Base-by-base conservation (phyloP, 2,888 invertebrate species). In the Leptopilina myrica region DNA sequence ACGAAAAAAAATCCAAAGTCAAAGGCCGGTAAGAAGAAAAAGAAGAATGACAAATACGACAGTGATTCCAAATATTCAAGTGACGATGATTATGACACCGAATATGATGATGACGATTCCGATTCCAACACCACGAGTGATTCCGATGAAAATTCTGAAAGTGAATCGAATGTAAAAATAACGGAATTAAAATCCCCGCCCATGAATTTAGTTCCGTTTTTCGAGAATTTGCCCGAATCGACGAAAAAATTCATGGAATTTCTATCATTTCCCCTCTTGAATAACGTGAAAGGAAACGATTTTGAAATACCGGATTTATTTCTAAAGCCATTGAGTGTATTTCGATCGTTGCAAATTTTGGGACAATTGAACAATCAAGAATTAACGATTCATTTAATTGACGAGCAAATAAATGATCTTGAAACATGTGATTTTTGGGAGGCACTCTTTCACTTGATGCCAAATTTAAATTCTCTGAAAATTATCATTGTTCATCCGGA, bases 401-500 rank as follows among this genome's bases (percentile, higher is more conserved):
- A 11, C 4, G 56, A 14, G 5, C 33, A 73, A 53, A n/a, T 40
- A 26, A 56, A 73, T 0, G 73, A 73, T 56, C 26, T 73, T n/a
- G 53, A 73, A 0, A 40, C 56, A 0, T 73, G 56, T 9, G 9
- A 33, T 3, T 73, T 73, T 26, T 73, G 73, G 73, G 73, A 73
- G n/a, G 33, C 73, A 11, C n/a, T 73, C 7, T 56, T 59, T 56
- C 73, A 73, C 8, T 56, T 26, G 9, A 33, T 73, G 14, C 73
- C 73, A 0, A 59, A 15, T 8, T 2, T 73, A 1, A 40, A 26
- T 0, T n/a, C 56, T 15, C 9, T 73, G 1, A 56, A 56, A 33
- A n/a, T 73, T 2, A 56, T 73, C 1, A 53, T 73, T 9, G 0
- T 53, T 11, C 26, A n/a, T 73, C 9, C 2, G 2, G n/a, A 33